Evolutionary conservation across 1,140 invertebrate genomes (phyloP).

Genomic region (Mercenaria mercenaria): DNA sequence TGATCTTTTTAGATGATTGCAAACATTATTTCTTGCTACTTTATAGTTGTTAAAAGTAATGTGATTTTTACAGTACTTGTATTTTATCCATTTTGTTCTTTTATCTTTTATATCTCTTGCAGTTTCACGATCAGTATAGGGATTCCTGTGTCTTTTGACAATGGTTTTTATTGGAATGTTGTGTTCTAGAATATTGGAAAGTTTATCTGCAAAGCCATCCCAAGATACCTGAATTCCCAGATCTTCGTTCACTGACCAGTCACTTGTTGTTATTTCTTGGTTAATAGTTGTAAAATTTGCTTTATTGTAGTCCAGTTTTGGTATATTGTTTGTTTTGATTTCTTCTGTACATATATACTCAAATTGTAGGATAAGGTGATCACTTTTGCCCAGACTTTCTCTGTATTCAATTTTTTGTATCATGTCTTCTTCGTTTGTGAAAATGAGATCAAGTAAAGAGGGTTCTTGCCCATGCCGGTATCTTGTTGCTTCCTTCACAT

Average conservation of each 20-base stretch:
- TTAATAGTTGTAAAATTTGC: constrained; percentile 5
- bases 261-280: constrained; percentile 88
- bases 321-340: background rate
- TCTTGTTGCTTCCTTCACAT: constrained; percentile 15
- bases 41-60: background rate
- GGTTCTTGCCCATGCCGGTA: constrained; percentile 20
- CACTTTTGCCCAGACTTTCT: constrained; percentile 21
- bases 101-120: background rate
- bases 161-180: background rate
- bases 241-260: background rate
- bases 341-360: background rate
- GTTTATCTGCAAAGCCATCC: background rate
- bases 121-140: background rate
- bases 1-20: background rate
- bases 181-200: background rate
- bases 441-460: constrained; percentile 39
- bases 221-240: background rate
- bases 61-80: background rate
- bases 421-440: constrained; percentile 57
- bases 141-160: background rate
- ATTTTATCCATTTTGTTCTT: background rate
- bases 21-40: background rate
- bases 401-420: constrained; percentile 9
- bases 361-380: constrained; percentile 41
- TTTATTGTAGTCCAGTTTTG: constrained; percentile 24